Evolutionary conservation across 2,113 vertebrate genomes (phyloP), one percentile per base, ranked within the genome.

Genomic region (Saccopteryx bilineata): DNA sequence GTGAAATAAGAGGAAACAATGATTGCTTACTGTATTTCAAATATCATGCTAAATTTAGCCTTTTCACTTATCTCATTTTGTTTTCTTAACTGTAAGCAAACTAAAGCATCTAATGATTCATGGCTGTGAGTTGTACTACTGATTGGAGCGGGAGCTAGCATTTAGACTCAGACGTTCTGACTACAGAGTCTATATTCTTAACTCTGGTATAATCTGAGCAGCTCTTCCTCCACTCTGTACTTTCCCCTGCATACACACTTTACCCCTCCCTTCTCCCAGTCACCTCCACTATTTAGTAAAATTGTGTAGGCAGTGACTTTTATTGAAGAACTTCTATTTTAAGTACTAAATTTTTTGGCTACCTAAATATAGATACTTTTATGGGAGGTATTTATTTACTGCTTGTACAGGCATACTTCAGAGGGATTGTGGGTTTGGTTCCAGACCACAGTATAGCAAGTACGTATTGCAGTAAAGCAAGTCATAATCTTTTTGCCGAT

Each of bases 301-400:
- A 87, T 92, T 89, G 23, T 33, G 10, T 74, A 28, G 80, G 5
- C 5, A 56, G 3, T 68, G 26, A 48, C 87, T 94, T 87, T 86
- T 76, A 81, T 63, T 83, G 7, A 96, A 76, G 66, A 91, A 68
- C 31, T 83, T 91, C 21, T 66, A 19, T 93, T 81, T 63, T 54
- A 96, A 96, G 39, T 71, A 75, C 75, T 90, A 31, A 74, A 48
- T 90, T 90, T 97, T 94, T 66, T 83, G 78, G 33, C 52, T 74
- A 39, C 39, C n/a, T 60, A 83, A 28, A 12, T 87, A 66, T 46
- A 87, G 31, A 46, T 71, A 31, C 8, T 92, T 96, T 88, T 68
- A 68, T 82, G 46, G 52, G 61, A 91, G 71, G 33, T 58, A 28
- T 69, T 58, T 50, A 81, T 71, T 78, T 92, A 71, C 71, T 71